A percentile compares a stretch with the other conserved stretches of the same genome.
Conservation (phyloP, 2,888 invertebrate species). For the Pogonocherus hispidulus region DNA sequence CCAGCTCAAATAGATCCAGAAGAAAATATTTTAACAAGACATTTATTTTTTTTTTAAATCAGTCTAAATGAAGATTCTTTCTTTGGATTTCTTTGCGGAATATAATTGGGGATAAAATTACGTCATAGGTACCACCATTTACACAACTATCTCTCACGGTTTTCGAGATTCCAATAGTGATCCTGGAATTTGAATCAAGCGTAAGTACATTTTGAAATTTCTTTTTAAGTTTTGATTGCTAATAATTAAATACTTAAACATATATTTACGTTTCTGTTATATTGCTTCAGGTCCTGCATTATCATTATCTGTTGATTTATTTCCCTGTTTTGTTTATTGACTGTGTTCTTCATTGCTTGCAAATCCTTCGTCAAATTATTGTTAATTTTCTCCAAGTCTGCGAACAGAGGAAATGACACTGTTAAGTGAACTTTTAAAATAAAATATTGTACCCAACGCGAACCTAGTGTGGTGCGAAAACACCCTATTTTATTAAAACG, state of each 20-base stretch:
- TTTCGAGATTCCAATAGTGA: too few species aligned
- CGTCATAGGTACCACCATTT: too few species aligned
- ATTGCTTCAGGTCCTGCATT: slow-evolving; percentile 33
- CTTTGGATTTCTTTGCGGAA: too few species aligned
- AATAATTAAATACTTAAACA: slow-evolving; percentile 1
- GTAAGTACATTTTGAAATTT: too few species aligned
- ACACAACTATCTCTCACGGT: too few species aligned
- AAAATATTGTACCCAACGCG: not conserved
- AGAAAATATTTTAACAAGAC: too few species aligned
- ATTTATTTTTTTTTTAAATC: too few species aligned
- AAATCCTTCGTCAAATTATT: slow-evolving; percentile 31
- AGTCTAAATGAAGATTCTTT: too few species aligned
- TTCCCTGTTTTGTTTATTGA: slow-evolving; percentile 43
- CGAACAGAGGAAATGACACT: not conserved
- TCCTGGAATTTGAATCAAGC: too few species aligned
- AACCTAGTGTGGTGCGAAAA: slow-evolving; percentile 2
- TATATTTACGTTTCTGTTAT: not conserved
- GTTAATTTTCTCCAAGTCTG: slow-evolving; percentile 15
- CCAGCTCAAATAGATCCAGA: too few species aligned
- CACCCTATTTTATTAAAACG: slow-evolving; percentile 7
- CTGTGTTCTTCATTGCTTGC: slow-evolving; percentile 33
- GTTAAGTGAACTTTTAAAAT: not conserved
- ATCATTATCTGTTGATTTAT: slow-evolving; percentile 36
- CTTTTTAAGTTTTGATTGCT: not conserved
- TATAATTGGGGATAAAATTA: too few species aligned